Evolutionary conservation across 2,113 vertebrate genomes (phyloP).

Genomic region (Lagopus muta): DNA sequence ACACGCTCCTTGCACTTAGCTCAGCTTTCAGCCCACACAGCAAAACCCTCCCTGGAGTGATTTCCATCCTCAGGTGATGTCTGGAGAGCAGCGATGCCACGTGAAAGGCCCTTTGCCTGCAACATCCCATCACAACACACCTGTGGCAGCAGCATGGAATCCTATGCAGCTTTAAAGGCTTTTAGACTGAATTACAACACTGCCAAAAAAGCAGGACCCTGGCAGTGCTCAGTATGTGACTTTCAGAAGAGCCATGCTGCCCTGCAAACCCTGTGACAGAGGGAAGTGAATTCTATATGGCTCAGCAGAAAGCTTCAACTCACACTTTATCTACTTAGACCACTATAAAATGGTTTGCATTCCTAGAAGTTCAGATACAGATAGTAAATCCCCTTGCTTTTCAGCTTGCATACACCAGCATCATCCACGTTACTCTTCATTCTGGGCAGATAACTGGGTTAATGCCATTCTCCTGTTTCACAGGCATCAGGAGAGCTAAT

Average conservation of each 20-base stretch:
- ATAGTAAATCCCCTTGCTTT: not conserved
- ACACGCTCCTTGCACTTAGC: fast-evolving
- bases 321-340: not conserved
- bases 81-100: not conserved
- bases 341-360: not conserved
- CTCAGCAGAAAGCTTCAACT: not conserved
- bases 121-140: not conserved
- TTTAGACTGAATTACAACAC: not conserved
- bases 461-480: not conserved
- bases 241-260: not conserved
- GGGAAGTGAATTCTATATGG: not conserved
- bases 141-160: not conserved
- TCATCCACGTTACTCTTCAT: not conserved
- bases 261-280: fast-evolving
- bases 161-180: not conserved
- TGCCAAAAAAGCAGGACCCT: not conserved
- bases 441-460: not conserved
- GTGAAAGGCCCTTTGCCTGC: not conserved
- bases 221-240: fast-evolving
- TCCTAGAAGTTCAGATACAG: not conserved
- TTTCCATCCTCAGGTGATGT: not conserved
- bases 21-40: not conserved
- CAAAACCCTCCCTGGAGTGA: not conserved
- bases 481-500: fast-evolving
- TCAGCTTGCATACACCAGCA: not conserved